These are phyloP conservation scores for Lacerta bilineata DNA, from an alignment of 2,797 vertebrate species.

Conservation along the genomic window DNA sequence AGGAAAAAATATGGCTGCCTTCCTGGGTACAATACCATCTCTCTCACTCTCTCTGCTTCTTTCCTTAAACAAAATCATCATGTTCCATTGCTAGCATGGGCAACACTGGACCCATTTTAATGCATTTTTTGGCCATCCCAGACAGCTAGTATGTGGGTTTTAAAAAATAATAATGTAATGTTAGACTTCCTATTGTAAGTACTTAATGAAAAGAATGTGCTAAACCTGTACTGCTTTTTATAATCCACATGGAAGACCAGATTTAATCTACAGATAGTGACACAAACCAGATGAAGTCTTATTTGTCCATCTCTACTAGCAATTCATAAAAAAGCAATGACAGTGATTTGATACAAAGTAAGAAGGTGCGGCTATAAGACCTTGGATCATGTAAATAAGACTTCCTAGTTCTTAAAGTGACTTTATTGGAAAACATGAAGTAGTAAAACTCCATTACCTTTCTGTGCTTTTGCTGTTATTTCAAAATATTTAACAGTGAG, in stretches of 20 bases:
- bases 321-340: background rate
- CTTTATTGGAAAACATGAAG: background rate
- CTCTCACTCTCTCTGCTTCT: too few relatives aligned
- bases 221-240: background rate
- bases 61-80: too few relatives aligned
- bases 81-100: too few relatives aligned
- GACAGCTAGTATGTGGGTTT: background rate
- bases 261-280: background rate
- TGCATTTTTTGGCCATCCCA: background rate
- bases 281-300: background rate
- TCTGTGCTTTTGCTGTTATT: conserved; percentile 94
- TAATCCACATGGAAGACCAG: background rate
- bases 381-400: background rate
- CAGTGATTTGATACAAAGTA: background rate
- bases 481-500: conserved; percentile 98
- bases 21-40: too few relatives aligned
- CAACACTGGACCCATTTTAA: too few relatives aligned
- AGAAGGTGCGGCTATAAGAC: background rate
- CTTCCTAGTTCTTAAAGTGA: background rate
- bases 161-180: background rate
- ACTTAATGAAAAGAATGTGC: background rate
- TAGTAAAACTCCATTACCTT: conserved; percentile 83
- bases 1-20: too few relatives aligned
- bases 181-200: background rate
- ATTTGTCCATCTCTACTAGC: background rate